Base-by-base conservation (phyloP, 2,113 vertebrate genomes). In the Colinus virginianus region DNA sequence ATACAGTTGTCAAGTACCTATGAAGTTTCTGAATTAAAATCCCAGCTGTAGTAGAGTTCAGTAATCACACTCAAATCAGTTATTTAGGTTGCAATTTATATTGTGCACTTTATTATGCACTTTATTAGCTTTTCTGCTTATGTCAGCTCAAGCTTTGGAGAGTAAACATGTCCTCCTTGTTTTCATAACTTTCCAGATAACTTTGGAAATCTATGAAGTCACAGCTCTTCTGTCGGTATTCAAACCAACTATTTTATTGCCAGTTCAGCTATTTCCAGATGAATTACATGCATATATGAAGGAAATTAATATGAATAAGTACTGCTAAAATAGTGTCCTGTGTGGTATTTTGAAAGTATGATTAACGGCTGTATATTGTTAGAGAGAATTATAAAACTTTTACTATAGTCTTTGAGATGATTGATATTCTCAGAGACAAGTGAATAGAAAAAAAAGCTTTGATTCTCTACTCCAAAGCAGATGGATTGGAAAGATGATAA, bases 401-500 rank as follows among this genome's bases (percentile, higher is more conserved):
- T 81, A 79, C 59, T 67, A 26, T 55, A 72, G 26, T 66, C 59
- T 91, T 94, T 67, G 71, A 90, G 81, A 87, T 87, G 12, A 85
- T 10, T 87, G 71, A 87, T 91, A 90, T 53, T 87, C 42, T 55
- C 69, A 49, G 42, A 77, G 84, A 91, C 51, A 85, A 82, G 12
- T 20, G 46, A 74, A 66, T 77, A 36, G 7, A 32, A 56, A 85
- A 87, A 88, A 88, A 92, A 5, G 15, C 93, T 95, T 95, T 94
- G 91, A 94, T 95, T 94, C 55, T 78, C 32, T 61, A 28, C 12
- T 92, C 87, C 68, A 74, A 75, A 87, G 63, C 90, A 94, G 93
- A 95, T 91, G 93, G 91, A 58, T 87, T 36, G 45, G 58, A 87
- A 93, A 94, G 91, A 95, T 92, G 70, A 92, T 28, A 93, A 91